Conservation (phyloP, 92 coral and sea anemone genomes). For the Meandrina meandrites region DNA sequence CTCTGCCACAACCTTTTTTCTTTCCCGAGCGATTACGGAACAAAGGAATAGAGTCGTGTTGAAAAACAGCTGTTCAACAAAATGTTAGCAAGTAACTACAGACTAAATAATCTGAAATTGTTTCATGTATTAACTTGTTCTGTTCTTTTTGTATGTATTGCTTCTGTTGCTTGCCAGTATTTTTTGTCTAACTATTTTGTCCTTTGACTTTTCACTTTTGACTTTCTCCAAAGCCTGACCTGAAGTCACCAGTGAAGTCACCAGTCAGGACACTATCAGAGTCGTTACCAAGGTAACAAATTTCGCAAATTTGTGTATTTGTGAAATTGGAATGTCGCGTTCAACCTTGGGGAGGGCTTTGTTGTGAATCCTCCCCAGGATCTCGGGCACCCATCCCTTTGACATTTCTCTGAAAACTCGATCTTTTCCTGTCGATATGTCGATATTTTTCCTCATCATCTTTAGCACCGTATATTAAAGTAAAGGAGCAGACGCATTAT, state of each 20-base stretch:
- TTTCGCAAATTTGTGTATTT: too few species aligned
- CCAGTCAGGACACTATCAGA: slow-evolving; percentile 81
- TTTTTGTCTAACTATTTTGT: neutral
- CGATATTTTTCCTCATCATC: neutral
- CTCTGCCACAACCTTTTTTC: too few species aligned
- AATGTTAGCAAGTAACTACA: neutral
- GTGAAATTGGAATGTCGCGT: neutral
- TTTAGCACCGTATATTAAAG: neutral
- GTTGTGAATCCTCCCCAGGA: neutral
- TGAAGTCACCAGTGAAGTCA: slow-evolving; percentile 81
- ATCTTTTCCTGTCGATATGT: neutral
- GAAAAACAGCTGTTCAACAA: neutral
- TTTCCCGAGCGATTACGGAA: neutral
- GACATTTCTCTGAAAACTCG: neutral
- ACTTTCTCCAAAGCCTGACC: slow-evolving; percentile 61
- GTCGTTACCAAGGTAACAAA: slow-evolving; percentile 74
- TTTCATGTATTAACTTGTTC: neutral
- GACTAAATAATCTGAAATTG: too few species aligned
- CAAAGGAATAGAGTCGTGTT: neutral
- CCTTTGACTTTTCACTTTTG: neutral
- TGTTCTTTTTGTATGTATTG: neutral
- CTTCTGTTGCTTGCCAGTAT: neutral
- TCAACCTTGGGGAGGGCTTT: neutral
- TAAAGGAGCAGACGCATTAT: neutral
- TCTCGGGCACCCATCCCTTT: neutral